Conservation (phyloP, 92 coral and sea anemone genomes). For the Parazoanthus darwini region DNA sequence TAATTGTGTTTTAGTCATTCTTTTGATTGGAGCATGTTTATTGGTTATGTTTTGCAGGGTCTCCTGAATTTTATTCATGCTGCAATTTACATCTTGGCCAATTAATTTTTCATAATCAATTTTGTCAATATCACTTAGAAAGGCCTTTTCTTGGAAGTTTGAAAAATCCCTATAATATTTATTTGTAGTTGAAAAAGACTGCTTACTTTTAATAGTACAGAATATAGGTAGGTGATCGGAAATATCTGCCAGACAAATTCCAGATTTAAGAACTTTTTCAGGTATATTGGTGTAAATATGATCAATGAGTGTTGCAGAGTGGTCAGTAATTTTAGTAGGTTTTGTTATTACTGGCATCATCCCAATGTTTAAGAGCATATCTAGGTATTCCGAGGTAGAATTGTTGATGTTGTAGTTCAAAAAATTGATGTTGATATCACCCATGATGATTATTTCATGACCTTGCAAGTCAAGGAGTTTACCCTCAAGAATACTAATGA, state of each 20-base stretch:
- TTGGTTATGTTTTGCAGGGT: too few species aligned
- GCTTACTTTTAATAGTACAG: too few species aligned
- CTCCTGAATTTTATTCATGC: background rate
- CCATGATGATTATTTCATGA: slow-evolving; percentile 32
- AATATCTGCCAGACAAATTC: too few species aligned
- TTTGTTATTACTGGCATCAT: slow-evolving; percentile 41
- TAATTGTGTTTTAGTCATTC: too few species aligned
- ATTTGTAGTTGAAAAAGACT: too few species aligned
- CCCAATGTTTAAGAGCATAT: slow-evolving; percentile 27
- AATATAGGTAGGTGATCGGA: too few species aligned
- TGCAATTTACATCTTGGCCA: background rate
- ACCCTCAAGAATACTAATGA: background rate
- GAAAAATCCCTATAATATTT: background rate
- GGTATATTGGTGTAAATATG: too few species aligned
- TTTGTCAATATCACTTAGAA: background rate
- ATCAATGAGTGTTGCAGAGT: too few species aligned
- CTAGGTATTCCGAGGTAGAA: slow-evolving; percentile 41
- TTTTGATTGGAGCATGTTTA: too few species aligned
- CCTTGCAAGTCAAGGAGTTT: slow-evolving; percentile 25
- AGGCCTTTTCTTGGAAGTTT: too few species aligned
- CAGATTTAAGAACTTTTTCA: too few species aligned
- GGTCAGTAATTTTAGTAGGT: slow-evolving; percentile 14
- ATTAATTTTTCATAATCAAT: slow-evolving; percentile 3
- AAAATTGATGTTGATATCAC: slow-evolving; percentile 41
- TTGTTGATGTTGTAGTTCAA: slow-evolving; percentile 37